Evolutionary conservation across 2,888 invertebrate species (phyloP), one percentile per base, ranked within the genome.

Genomic region (Chouioia cunea): DNA sequence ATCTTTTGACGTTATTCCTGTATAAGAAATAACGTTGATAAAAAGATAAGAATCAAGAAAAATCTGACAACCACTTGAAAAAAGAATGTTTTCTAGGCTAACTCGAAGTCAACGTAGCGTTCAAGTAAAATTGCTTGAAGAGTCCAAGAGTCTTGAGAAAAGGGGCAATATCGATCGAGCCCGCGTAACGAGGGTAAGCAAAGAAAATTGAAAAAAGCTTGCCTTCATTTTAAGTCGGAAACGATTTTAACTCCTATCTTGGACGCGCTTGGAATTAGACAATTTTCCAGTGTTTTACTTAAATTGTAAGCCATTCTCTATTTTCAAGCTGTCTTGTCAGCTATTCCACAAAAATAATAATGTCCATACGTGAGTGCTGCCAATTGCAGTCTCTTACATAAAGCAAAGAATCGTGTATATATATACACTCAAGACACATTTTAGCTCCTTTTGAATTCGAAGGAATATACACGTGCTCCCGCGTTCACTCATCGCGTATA

Each of bases 181-280:
- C 23, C 46, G 53, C 27, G 53, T 67, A 67, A 67, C 53, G 46
- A 59, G 59, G 56, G 54, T 68, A 68, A 48, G 54, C 62, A 56
- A 60, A 63, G 62, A 62, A 56, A 68, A 68, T 68, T 56, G 68
- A 62, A 63, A 62, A 68, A 68, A 43, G 54, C 62, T 62, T 68
- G 53, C 4, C 23, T 50, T 57, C 50, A 50, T 62, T 62, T 62
- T 56, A 68, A 62, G 47, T 20, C 18, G 56, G 62, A 44, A 56
- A 62, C 57, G 63, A n/a, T 57, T 68, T 56, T 63, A 60, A 63
- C 50, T 52, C 46, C 63, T 15, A 50, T 62, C 68, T 23, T 23
- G 1, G 43, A 64, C 69, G 69, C 69, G 57, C 15, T 58, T 69
- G 44, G 63, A 63, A 68, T 63, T 57, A 54, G 57, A 56, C 57